Evolutionary conservation across 2,888 invertebrate species (phyloP).

Genomic region (Galerucella pusilla): DNA sequence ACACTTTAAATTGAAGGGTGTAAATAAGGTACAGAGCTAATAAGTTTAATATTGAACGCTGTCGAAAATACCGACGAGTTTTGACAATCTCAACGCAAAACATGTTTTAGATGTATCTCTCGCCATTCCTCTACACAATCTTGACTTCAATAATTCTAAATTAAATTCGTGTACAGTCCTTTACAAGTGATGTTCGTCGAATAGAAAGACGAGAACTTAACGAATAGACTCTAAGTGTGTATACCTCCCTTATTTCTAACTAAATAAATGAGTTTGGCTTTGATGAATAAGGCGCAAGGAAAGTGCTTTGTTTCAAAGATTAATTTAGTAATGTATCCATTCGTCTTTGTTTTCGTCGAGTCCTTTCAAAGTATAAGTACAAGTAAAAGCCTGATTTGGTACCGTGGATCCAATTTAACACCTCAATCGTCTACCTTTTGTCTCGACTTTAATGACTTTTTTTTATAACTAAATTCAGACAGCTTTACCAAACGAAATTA

Average conservation of each 20-base stretch:
- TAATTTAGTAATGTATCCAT: conserved; percentile 65
- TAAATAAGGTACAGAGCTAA: background rate
- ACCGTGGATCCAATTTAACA: conserved; percentile 47
- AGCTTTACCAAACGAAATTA: no score
- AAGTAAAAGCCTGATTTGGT: conserved; percentile 44
- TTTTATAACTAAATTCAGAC: no score
- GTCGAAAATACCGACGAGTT: background rate
- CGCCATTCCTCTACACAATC: conserved; percentile 14
- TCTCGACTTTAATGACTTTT: no score
- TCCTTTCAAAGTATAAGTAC: conserved; percentile 50
- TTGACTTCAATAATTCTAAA: conserved; percentile 34
- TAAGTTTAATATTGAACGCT: background rate
- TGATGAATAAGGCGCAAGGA: conserved; percentile 64
- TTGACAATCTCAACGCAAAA: background rate
- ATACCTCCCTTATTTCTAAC: conserved; percentile 57
- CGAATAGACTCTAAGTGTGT: conserved; percentile 58
- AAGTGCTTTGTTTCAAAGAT: conserved; percentile 64
- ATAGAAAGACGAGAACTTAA: conserved; percentile 53
- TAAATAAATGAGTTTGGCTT: conserved; percentile 64
- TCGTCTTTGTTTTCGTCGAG: conserved; percentile 61
- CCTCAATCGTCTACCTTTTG: conserved; percentile 43
- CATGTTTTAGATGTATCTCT: conserved; percentile 2
- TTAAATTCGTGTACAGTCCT: conserved; percentile 49
- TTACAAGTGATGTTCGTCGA: conserved; percentile 54
- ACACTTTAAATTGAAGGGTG: background rate